Conservation (phyloP, 2,797 vertebrate genomes). For the Oreonectes daqikongensis region DNA sequence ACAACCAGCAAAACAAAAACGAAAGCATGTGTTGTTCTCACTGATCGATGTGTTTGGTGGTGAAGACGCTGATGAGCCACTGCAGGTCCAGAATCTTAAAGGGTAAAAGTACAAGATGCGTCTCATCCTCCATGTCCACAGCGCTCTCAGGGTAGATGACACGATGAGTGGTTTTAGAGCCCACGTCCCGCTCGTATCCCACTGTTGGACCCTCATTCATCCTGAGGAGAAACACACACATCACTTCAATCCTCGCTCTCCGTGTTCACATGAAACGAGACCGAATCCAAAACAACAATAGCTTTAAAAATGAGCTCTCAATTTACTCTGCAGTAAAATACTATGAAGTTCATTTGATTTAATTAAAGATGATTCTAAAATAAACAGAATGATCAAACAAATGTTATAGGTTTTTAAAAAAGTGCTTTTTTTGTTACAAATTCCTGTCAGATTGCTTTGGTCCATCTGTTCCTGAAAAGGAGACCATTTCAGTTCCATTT, state of each 20-base stretch:
- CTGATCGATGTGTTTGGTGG: conserved; percentile 64
- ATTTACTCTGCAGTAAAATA: no score
- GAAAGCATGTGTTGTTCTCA: background rate
- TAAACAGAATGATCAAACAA: no score
- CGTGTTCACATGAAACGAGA: no score
- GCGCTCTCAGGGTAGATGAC: conserved; percentile 54
- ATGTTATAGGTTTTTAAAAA: no score
- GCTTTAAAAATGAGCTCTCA: no score
- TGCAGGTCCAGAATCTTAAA: conserved; percentile 79
- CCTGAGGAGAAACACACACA: conserved; percentile 33
- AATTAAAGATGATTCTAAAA: no score
- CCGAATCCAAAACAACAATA: no score
- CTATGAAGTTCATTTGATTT: no score
- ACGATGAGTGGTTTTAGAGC: conserved; percentile 46
- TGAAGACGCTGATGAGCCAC: conserved; percentile 89
- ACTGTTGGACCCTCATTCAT: conserved; percentile 43
- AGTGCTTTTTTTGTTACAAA: no score
- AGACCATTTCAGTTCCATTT: no score
- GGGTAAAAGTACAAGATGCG: conserved; percentile 44
- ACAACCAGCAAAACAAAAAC: background rate
- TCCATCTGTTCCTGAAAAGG: no score
- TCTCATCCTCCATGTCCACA: conserved; percentile 36
- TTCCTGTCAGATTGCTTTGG: no score
- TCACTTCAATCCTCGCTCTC: background rate
- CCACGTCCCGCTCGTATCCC: conserved; percentile 47